Evolutionary conservation across 2,113 vertebrate genomes (phyloP), one percentile per base, ranked within the genome.

Genomic region (Argyrosomus japonicus): DNA sequence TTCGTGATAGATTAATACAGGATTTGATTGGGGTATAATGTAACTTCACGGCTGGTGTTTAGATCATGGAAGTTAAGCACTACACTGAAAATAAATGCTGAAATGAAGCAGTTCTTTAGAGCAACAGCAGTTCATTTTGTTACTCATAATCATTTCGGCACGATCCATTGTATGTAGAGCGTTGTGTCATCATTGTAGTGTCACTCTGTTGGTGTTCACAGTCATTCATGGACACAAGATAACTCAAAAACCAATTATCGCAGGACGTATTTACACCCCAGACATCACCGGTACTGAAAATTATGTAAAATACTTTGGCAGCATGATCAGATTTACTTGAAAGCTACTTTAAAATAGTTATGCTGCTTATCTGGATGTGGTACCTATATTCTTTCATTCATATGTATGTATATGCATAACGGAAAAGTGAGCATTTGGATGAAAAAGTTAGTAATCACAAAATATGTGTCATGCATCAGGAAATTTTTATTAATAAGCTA

Each of bases 1-100:
- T 67, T 79, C 23, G 60, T 36, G 23, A 63, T 56, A 14, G 40
- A 57, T 40, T 62, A 81, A 76, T 14, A 25, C 68, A 6, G n/a
- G n/a, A 40, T 69, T 50, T 54, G 51, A 82, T 32, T 51, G 7
- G 18, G 2, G 2, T 68, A 1, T 64, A 43, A 47, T 75, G 18
- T 67, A 13, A 43, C 17, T 14, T 65, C 21, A 43, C 32, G 5
- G 25, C n/a, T 57, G 48, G 15, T 48, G 21, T 75, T 64, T 29
- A 23, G 32, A 62, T 71, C 43, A 25, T 60, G 29, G 36, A 50
- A 18, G 63, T 43, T n/a, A 40, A 71, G 47, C 5, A 29, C 14
- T 25, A 29, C 1, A 6, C 6, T 53, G 50, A 74, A 64, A 57
- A n/a, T 64, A 27, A 5, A 48, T 62, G 6, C 25, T 48, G 2